Evolutionary conservation across 2,888 invertebrate genomes (phyloP).

Genomic region (Rhyacophila evoluta): DNA sequence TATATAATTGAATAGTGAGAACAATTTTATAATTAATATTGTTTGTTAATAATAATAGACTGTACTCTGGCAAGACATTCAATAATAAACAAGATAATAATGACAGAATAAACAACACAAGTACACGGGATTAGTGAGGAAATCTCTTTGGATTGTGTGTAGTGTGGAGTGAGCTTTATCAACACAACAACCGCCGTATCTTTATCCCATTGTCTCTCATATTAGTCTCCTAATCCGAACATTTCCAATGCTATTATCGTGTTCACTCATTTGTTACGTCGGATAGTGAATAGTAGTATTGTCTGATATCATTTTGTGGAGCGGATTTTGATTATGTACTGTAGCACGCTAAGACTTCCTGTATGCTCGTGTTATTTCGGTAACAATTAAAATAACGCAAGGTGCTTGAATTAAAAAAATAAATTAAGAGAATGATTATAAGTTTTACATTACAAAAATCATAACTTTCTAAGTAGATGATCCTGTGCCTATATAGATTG

Average conservation of each 20-base stretch:
- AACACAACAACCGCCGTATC: not conserved
- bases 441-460: too few species aligned
- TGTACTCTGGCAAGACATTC: too few species aligned
- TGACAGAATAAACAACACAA: not conserved
- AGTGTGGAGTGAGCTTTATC: not conserved
- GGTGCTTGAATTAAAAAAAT: too few species aligned
- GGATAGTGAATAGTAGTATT: not conserved
- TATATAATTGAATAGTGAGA: too few species aligned
- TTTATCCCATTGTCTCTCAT: conserved; percentile 18
- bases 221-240: conserved; percentile 8
- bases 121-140: not conserved
- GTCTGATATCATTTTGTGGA: not conserved
- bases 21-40: too few species aligned
- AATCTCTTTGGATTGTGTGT: not conserved
- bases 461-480: too few species aligned
- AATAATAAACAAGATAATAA: not conserved
- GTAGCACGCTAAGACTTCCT: too few species aligned
- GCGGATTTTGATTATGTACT: not conserved
- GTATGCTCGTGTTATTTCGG: too few species aligned
- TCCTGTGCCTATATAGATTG: too few species aligned
- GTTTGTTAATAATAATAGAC: too few species aligned
- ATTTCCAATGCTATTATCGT: conserved; percentile 19
- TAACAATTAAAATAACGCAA: too few species aligned
- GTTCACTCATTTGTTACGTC: not conserved
- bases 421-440: too few species aligned